A percentile compares a stretch with the other conserved stretches of the same genome.
Evolutionary conservation across 2,888 invertebrate genomes (phyloP).

Genomic region (Aphidoletes aphidimyza): DNA sequence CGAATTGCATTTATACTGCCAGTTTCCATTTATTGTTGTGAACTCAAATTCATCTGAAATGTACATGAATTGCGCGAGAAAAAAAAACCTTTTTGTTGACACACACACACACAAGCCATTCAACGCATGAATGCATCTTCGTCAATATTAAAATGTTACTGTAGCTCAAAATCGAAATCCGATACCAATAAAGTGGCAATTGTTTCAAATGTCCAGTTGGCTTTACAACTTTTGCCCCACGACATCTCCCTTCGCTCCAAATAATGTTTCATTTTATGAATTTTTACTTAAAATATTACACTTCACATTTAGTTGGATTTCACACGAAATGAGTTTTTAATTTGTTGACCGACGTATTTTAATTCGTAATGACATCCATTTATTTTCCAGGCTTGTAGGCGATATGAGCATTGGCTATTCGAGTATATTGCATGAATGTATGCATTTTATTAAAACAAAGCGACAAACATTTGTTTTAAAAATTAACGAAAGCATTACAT

Average conservation of each 20-base stretch:
- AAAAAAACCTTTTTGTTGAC: not conserved
- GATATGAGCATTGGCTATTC: not conserved
- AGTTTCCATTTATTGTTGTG: not conserved
- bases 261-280: not conserved
- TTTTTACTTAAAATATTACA: not conserved
- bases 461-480: not conserved
- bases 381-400: not conserved
- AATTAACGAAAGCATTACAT: not conserved
- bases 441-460: not conserved
- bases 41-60: not conserved
- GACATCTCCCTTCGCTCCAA: too few species aligned
- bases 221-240: too few species aligned
- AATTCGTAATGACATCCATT: not conserved
- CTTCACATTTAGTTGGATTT: not conserved
- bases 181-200: not conserved
- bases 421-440: not conserved
- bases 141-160: too few species aligned
- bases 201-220: too few species aligned
- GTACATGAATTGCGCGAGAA: not conserved
- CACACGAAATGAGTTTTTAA: not conserved
- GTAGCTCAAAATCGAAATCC: not conserved
- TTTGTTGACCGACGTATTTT: constrained; percentile 26
- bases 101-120: not conserved
- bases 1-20: not conserved
- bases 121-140: constrained; percentile 3